These are phyloP conservation scores for Parapristionchus giblindavisi DNA, from an alignment of 2,888 invertebrate species.

Conservation along the genomic window DNA sequence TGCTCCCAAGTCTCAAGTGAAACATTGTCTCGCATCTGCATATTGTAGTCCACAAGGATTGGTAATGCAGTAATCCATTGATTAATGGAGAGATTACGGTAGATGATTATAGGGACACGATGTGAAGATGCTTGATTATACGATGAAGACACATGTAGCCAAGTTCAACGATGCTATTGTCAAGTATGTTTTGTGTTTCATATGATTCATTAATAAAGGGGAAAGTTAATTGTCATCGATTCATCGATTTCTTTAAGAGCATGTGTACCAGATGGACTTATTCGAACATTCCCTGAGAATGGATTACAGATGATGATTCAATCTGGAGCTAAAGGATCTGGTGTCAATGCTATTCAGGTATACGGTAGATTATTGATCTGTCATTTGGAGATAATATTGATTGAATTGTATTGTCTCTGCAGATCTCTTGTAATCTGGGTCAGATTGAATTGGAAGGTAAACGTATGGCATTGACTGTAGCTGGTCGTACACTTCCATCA, in stretches of 20 bases:
- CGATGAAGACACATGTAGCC: conserved; percentile 83
- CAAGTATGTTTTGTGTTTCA: conserved; percentile 73
- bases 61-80: background rate
- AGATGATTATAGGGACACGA: conserved; percentile 70
- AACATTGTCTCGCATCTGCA: conserved; percentile 61
- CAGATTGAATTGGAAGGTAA: conserved; percentile 96
- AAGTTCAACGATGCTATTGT: conserved; percentile 89
- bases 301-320: conserved; percentile 98
- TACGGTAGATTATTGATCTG: conserved; percentile 1
- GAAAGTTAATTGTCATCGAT: background rate
- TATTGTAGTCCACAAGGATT: conserved; percentile 64
- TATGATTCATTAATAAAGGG: conserved; percentile 13
- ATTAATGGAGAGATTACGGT: background rate
- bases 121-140: conserved; percentile 81
- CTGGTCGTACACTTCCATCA: conserved; percentile 87
- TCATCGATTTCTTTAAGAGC: conserved; percentile 72
- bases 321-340: conserved; percentile 98
- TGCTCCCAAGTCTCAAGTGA: conserved; percentile 71
- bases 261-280: conserved; percentile 84
- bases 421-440: conserved; percentile 95
- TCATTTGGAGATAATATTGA: background rate
- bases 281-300: conserved; percentile 89
- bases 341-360: conserved; percentile 74
- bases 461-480: conserved; percentile 88
- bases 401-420: conserved; percentile 20